Base-by-base conservation (phyloP, 2,113 vertebrate genomes). In the Nyctibius bracteatus region DNA sequence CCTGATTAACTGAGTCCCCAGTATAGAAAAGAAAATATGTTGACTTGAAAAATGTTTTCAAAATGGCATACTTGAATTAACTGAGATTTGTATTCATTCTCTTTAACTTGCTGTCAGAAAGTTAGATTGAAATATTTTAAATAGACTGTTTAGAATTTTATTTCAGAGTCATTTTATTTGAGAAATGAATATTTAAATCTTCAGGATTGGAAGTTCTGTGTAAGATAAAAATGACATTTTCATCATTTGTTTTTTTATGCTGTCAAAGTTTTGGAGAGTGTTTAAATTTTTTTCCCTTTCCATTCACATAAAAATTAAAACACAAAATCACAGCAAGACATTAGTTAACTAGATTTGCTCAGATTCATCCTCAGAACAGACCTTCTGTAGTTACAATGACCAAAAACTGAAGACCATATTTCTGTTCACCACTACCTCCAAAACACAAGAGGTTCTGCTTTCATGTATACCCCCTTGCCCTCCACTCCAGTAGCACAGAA, bases 401-500 rank as follows among this genome's bases (percentile, higher is more conserved):
- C 25, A 30, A 67, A 70, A 65, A 3, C 21, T 14, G n/a, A 49
- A 81, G 52, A 14, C 9, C 4, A 1, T 35, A 21, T 61, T 43
- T 86, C 54, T 35, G 9, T 47, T 88, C 41, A 39, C 0, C 0
- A 11, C 12, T 37, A 14, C 24, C 22, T 92, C 22, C 62, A 86
- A 81, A 90, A 10, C 19, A 75, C 80, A 71, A 49, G 24, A 30
- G 4, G 1, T n/a, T 78, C 67, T 81, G 37, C 17, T 59, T 6
- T 54, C 28, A 25, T 15, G 5, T 3, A 0, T 8, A 5, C 1
- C 3, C 33, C 18, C 20, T 47, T 59, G 14, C 4, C 21, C 6
- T 49, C 11, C 17, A 16, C 17, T 31, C 8, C 21, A 57, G 44
- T 5, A 30, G 33, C 17, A 55, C 25, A 25, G 11, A 58, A 46